Conservation (phyloP, 2,888 invertebrate species). For the Linnaemya vulpina region DNA sequence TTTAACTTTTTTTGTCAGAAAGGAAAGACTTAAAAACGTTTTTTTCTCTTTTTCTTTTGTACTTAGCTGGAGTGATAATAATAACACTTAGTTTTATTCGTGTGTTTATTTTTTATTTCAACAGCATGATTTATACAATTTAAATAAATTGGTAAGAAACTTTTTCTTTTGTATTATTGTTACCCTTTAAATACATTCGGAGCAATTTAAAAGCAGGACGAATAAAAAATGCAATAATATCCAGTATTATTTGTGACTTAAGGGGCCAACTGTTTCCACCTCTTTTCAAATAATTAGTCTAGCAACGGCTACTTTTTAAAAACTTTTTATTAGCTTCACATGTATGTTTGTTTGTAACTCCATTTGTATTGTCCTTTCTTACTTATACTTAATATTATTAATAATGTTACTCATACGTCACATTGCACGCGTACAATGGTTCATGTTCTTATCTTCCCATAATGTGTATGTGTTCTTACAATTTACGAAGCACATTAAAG, state of each 20-base stretch:
- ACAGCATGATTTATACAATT: constrained; percentile 68
- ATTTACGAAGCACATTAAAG: too few species aligned
- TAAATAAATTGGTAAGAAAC: constrained; percentile 45
- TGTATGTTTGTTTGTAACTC: too few species aligned
- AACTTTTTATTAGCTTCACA: too few species aligned
- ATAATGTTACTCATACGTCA: too few species aligned
- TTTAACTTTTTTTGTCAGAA: constrained; percentile 40
- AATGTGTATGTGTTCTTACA: too few species aligned
- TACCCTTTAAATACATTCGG: constrained; percentile 45
- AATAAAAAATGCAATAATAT: not conserved
- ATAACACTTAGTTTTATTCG: constrained; percentile 64
- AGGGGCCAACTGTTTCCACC: too few species aligned
- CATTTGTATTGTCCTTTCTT: too few species aligned
- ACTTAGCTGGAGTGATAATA: constrained; percentile 66
- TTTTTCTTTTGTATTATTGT: constrained; percentile 25
- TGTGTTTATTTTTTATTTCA: constrained; percentile 54
- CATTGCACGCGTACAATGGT: too few species aligned
- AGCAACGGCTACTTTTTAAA: too few species aligned
- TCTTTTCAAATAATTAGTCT: too few species aligned
- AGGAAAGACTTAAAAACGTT: constrained; percentile 42
- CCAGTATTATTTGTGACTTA: not conserved
- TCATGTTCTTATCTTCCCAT: too few species aligned
- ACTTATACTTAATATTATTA: too few species aligned
- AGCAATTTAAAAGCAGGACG: not conserved
- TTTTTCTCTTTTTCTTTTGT: constrained; percentile 20